Base-by-base conservation (phyloP, 1,140 invertebrate species). In the Cherax quadricarinatus region DNA sequence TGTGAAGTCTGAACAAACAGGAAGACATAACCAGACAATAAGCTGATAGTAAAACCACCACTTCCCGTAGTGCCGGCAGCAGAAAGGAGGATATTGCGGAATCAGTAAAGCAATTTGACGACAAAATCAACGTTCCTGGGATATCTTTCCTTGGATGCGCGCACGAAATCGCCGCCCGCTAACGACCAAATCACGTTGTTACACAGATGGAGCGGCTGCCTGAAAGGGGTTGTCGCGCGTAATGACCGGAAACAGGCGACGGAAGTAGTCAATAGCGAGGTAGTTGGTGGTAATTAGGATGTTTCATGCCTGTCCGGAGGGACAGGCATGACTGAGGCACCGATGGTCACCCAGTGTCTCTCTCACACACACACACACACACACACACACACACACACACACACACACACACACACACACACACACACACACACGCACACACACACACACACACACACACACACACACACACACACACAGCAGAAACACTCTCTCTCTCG, bases 171-270 rank as follows among this genome's bases (percentile, higher is more conserved):
- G 53, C 53, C 53, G 6, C 53, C 53, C 53, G 16, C 14, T 70
- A 70, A n/a, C 62, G 62, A 70, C 16, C 10, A 16, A 70, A 75
- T 75, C 70, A 75, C 70, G 70, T 5, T 24, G 14, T 75, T 75
- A 75, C 16, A 21, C 70, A 24, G n/a, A 24, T 5, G 6, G n/a
- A 2, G 70, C n/a, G 70, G n/a, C n/a, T 5, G 0, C 5, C 70
- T 30, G 5, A 49, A 48, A 53, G 66, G 49, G 66, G 83, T 49
- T 24, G 49, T 49, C 62, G 14, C 21, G 30, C n/a, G n/a, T n/a
- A n/a, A n/a, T n/a, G 84, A 18, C 84, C 84, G 84, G 84, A 86
- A 86, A 73, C 84, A 86, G 41, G 84, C 84, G 84, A 86, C 84
- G 84, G 84, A 86, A 73, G 84, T 75, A 86, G 84, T 86, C 84